phyloP scores from a whole-genome alignment of 30 jellyfish, hydroid and myxozoan species.

The Phacellophora camtschatica region DNA sequence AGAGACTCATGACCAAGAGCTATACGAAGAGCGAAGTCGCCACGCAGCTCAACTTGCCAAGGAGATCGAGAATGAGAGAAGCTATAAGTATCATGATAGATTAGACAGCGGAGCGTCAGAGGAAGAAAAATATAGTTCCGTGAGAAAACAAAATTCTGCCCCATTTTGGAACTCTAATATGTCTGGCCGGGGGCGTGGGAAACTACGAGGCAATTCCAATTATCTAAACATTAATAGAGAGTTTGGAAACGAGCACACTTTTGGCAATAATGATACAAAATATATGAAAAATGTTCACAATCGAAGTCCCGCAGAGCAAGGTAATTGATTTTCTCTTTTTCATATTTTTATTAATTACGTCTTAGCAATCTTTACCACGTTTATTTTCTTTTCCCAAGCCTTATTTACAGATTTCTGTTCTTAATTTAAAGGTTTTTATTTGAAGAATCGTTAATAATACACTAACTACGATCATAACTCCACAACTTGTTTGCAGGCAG shows the following conservation, averaged over 20 bases:
- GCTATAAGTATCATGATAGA: slow-evolving; percentile 22
- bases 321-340: no score
- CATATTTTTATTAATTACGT: no score
- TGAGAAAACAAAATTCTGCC: slow-evolving; percentile 4
- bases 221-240: neutral
- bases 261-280: neutral
- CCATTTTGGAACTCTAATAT: neutral
- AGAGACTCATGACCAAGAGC: slow-evolving; percentile 36
- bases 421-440: no score
- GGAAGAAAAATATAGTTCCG: slow-evolving; percentile 74
- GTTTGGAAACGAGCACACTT: neutral
- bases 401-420: no score
- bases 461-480: no score
- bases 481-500: no score
- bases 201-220: slow-evolving; percentile 14
- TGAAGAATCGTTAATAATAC: no score
- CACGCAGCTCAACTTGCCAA: slow-evolving; percentile 31
- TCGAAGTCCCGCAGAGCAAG: slow-evolving; percentile 10
- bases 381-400: no score
- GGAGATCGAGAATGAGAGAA: slow-evolving; percentile 24
- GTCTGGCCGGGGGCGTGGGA: slow-evolving; percentile 35
- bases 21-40: slow-evolving; percentile 10
- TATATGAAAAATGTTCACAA: neutral
- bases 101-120: slow-evolving; percentile 75
- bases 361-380: neutral